A percentile compares a stretch with the other conserved stretches of the same genome.
Conservation (phyloP, 2,113 vertebrate species). For the Phoenicopterus ruber region DNA sequence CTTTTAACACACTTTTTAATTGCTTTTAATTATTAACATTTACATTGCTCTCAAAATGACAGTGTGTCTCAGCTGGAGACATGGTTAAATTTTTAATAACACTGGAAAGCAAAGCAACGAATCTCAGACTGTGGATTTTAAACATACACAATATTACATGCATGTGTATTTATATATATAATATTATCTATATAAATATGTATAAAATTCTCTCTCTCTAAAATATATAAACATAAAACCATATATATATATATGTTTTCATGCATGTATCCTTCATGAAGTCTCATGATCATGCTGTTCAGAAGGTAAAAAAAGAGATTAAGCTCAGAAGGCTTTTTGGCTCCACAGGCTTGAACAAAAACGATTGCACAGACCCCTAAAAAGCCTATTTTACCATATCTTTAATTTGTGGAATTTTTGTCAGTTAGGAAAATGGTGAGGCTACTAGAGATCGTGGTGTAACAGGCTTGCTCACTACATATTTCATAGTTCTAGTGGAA, state of each 20-base stretch:
- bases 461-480: neutral
- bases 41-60: slow-evolving; percentile 58
- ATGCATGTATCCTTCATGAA: neutral
- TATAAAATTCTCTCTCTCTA: neutral
- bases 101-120: neutral
- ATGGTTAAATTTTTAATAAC: slow-evolving; percentile 75
- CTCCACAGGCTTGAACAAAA: neutral
- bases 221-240: neutral
- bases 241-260: neutral
- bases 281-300: neutral
- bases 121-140: neutral
- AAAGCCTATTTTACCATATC: neutral
- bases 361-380: neutral
- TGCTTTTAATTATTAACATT: slow-evolving; percentile 80
- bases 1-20: slow-evolving; percentile 80
- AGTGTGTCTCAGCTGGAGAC: slow-evolving; percentile 51
- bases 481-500: neutral
- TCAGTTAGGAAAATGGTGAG: neutral
- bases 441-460: neutral
- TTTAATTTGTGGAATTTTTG: neutral
- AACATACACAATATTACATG: neutral
- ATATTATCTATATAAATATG: neutral
- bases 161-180: neutral
- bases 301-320: neutral
- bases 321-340: neutral